Evolutionary conservation across 2,797 vertebrate genomes (phyloP).

Genomic region (Sebastes cheni): DNA sequence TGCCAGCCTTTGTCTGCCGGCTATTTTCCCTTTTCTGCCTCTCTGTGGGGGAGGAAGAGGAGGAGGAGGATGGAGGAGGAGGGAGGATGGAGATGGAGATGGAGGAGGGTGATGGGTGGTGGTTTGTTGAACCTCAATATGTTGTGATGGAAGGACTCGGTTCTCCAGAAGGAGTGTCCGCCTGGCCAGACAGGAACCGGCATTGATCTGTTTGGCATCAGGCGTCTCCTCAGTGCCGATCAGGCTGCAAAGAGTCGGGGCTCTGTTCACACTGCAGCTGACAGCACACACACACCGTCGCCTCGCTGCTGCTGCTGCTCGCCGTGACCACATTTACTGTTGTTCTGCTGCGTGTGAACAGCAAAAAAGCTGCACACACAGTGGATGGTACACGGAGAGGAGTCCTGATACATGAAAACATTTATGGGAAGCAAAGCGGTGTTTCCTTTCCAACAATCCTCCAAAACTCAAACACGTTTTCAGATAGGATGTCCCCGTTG

Average conservation of each 20-base stretch:
- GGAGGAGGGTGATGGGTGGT: constrained; percentile 24
- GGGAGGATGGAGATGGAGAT: background rate
- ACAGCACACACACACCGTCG: background rate
- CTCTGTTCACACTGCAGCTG: constrained; percentile 32
- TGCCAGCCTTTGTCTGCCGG: constrained; percentile 51
- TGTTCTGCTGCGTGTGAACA: constrained; percentile 2
- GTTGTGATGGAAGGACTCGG: constrained; percentile 72
- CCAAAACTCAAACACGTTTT: too few relatives aligned
- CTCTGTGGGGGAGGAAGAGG: constrained; percentile 20
- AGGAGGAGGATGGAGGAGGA: too few relatives aligned
- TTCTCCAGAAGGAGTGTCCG: constrained; percentile 73
- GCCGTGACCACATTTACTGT: constrained; percentile 2
- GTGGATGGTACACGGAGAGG: background rate
- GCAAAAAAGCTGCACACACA: background rate
- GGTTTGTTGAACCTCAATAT: constrained; percentile 69
- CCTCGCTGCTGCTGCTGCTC: too few relatives aligned
- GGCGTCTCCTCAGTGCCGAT: constrained; percentile 46
- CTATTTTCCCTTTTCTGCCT: constrained; percentile 26
- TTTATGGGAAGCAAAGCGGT: background rate
- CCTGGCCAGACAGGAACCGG: constrained; percentile 62
- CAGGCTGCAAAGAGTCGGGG: constrained; percentile 25
- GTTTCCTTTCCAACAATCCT: background rate
- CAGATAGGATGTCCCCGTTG: too few relatives aligned
- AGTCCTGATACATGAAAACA: constrained; percentile 9
- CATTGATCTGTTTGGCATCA: constrained; percentile 61